phyloP scores from a whole-genome alignment of 2,113 vertebrate species.

The Strix uralensis region DNA sequence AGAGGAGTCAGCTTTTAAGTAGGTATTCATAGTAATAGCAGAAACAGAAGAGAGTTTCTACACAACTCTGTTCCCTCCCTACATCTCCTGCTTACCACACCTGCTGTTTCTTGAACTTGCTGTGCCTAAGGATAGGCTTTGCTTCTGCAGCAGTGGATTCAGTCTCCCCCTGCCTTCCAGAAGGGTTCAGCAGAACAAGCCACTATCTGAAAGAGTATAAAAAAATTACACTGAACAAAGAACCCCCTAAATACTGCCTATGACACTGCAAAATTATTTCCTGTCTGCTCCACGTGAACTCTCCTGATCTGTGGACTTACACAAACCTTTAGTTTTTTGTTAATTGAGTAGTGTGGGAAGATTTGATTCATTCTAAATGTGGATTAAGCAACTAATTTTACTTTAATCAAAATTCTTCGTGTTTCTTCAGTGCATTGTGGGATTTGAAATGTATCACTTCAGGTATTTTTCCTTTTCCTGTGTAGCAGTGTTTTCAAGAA shows the following conservation, averaged over 20 bases:
- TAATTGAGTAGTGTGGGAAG: not conserved
- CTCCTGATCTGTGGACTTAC: not conserved
- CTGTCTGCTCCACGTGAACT: not conserved
- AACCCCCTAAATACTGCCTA: not conserved
- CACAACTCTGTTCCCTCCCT: not conserved
- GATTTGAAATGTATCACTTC: not conserved
- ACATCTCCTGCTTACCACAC: not conserved
- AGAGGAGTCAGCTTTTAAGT: not conserved
- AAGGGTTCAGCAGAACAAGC: not conserved
- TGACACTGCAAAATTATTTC: not conserved
- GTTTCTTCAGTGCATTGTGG: not conserved
- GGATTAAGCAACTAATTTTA: not conserved
- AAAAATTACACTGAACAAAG: not conserved
- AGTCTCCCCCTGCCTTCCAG: not conserved
- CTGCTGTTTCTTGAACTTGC: not conserved
- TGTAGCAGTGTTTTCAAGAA: not conserved
- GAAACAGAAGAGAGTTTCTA: not conserved
- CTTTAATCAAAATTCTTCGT: not conserved
- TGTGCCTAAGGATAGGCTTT: not conserved
- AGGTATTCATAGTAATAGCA: not conserved
- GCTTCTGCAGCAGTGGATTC: not conserved
- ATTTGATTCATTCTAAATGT: not conserved
- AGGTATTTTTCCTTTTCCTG: not conserved
- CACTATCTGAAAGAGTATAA: not conserved
- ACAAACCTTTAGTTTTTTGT: not conserved